phyloP scores from a whole-genome alignment of 2,797 vertebrate species.

The Pseudochromis fuscus region DNA sequence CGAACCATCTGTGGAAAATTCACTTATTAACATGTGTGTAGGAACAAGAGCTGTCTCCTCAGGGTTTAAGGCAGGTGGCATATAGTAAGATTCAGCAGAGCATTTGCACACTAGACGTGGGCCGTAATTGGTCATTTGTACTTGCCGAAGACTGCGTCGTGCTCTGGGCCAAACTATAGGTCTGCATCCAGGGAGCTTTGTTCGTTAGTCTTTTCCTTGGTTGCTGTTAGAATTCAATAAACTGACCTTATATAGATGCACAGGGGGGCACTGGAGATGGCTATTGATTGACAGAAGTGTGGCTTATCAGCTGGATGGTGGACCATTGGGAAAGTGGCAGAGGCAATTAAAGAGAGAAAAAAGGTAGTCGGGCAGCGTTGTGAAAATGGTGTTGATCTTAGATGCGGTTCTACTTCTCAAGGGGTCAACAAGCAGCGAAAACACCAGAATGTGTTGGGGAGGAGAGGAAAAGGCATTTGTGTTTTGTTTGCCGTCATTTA shows the following conservation, averaged over 20 bases:
- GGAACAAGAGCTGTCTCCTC: neutral
- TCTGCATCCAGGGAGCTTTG: constrained; percentile 48
- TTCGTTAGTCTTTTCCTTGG: constrained; percentile 55
- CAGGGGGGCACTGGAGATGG: constrained; percentile 69
- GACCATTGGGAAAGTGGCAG: constrained; percentile 71
- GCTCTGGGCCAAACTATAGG: constrained; percentile 23
- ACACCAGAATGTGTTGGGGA: neutral
- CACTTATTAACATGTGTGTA: constrained; percentile 1
- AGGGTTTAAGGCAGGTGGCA: constrained; percentile 6
- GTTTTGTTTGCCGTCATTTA: constrained; percentile 38
- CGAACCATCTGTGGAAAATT: neutral
- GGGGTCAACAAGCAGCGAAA: constrained; percentile 32
- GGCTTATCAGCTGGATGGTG: constrained; percentile 70
- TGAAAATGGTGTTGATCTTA: constrained; percentile 42
- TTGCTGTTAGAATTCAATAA: constrained; percentile 76
- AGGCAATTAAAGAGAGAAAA: constrained; percentile 79
- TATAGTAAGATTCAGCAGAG: constrained; percentile 4
- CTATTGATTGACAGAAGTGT: constrained; percentile 79
- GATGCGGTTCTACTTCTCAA: constrained; percentile 50
- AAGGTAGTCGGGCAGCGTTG: constrained; percentile 10
- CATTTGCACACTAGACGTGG: constrained; percentile 5
- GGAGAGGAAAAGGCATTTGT: constrained; percentile 13
- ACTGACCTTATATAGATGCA: constrained; percentile 80
- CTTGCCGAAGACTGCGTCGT: constrained; percentile 2
- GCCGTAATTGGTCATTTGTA: constrained; percentile 68